A percentile compares a stretch with the other conserved stretches of the same genome.
These are phyloP conservation scores for Nezara viridula DNA, from an alignment of 2,888 invertebrate species.

Conservation along the genomic window DNA sequence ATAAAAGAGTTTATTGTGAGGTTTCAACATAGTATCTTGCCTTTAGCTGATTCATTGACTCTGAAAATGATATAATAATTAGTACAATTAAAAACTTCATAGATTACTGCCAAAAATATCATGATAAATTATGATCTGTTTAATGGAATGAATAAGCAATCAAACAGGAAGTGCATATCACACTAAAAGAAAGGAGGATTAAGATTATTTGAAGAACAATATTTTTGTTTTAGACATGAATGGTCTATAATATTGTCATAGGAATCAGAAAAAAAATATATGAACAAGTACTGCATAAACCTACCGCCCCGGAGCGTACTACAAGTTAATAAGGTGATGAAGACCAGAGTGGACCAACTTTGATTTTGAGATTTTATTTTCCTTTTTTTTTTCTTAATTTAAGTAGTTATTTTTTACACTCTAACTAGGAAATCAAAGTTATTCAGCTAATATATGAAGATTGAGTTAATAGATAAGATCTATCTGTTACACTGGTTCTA, in stretches of 20 bases:
- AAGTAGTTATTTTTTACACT: too few relatives aligned
- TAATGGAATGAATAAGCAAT: neutral
- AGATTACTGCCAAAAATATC: neutral
- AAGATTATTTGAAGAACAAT: neutral
- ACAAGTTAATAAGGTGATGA: too few relatives aligned
- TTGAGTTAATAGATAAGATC: too few relatives aligned
- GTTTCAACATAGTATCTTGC: conserved; percentile 48
- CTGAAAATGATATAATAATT: neutral
- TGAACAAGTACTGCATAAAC: too few relatives aligned
- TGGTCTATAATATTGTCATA: neutral
- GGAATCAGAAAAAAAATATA: too few relatives aligned
- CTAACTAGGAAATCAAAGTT: too few relatives aligned
- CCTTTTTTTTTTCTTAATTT: too few relatives aligned
- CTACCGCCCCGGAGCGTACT: too few relatives aligned
- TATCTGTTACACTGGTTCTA: too few relatives aligned
- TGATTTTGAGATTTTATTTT: too few relatives aligned
- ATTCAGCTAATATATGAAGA: too few relatives aligned
- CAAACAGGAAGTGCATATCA: neutral
- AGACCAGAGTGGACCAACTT: too few relatives aligned
- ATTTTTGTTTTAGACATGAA: neutral
- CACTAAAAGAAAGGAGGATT: neutral
- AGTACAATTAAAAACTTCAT: neutral
- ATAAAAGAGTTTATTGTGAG: conserved; percentile 33
- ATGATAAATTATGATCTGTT: neutral
- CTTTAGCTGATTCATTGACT: conserved; percentile 14